Percentiles rank a stretch among this genome's conserved stretches.
Conservation (phyloP, 1,140 invertebrate species). For the Amphibalanus amphitrite region DNA sequence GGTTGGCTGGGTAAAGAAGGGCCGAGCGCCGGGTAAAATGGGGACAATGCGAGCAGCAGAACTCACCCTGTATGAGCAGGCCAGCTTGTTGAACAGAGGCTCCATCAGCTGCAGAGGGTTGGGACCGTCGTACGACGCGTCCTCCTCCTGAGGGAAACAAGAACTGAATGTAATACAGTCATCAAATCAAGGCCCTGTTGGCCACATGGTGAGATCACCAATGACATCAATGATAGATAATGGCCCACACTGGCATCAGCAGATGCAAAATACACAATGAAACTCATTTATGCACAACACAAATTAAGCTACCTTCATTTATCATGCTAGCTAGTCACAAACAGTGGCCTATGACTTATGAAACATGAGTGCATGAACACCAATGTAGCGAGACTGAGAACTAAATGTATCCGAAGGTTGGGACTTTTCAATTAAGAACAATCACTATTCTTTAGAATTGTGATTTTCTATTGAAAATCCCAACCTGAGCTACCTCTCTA, state of each 20-base stretch:
- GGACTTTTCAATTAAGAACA: too few species aligned
- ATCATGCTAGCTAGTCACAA: too few species aligned
- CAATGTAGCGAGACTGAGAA: conserved; percentile 3
- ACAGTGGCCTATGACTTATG: too few species aligned
- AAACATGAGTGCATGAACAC: too few species aligned
- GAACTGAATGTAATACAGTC: background rate
- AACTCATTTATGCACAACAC: conserved; percentile 9
- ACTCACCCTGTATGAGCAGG: conserved; percentile 59
- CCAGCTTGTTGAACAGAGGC: conserved; percentile 48
- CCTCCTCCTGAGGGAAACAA: conserved; percentile 22
- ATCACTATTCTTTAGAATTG: too few species aligned
- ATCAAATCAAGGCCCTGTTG: too few species aligned
- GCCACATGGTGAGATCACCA: background rate
- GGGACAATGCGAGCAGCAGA: background rate
- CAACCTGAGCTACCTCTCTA: too few species aligned
- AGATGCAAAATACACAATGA: too few species aligned
- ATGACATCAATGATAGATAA: background rate
- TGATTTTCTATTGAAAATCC: too few species aligned
- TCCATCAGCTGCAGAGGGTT: conserved; percentile 56
- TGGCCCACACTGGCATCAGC: too few species aligned
- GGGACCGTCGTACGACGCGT: conserved; percentile 33
- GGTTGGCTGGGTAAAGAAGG: background rate
- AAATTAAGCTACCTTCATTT: background rate
- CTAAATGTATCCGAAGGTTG: too few species aligned
- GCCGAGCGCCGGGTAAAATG: background rate